Evolutionary conservation across 2,113 vertebrate genomes (phyloP), one percentile per base, ranked within the genome.

Genomic region (Ophthalmolycus amberensis): DNA sequence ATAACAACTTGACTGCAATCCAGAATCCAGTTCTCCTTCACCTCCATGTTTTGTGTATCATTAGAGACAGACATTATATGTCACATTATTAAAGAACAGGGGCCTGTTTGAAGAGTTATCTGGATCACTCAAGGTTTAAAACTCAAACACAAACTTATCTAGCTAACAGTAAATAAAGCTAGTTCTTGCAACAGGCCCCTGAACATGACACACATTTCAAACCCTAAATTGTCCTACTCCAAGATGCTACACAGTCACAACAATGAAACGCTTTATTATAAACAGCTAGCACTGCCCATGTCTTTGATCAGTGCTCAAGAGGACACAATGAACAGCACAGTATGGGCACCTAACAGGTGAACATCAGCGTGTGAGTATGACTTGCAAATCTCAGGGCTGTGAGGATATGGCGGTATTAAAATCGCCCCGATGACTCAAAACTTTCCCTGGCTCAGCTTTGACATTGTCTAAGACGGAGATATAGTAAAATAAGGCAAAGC

Each of bases 401-500:
- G 54, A 63, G 29, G 48, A 74, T 68, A 22, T 12, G 32, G 25
- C 1, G 2, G 27, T 65, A 15, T 38, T 25, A 20, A 58, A 12
- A 77, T 14, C 1, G 0, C 22, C 37, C 48, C 32, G 20, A 69
- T 62, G 54, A 75, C 54, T 56, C 29, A 38, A 32, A 74, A 68
- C 58, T 50, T 60, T 59, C 29, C 64, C 54, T 52, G 75, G 10
- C 40, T 73, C 58, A 56, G 65, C 32, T 60, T 68, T n/a, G 70
- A 82, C 9, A 70, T 79, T 8, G 80, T 63, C 68, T 7, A 48
- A 71, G 56, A 68, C 54, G 71, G 58, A 62, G 14, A 50, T 15
- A 73, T 3, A 15, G 81, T 71, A 65, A 75, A 80, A 81, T 76
- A 88, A 89, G 84, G 85, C 78, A 80, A 66, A 79, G 69, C 10